phyloP scores from a whole-genome alignment of 2,888 invertebrate species.

The Rhopalosiphum nymphaeae region DNA sequence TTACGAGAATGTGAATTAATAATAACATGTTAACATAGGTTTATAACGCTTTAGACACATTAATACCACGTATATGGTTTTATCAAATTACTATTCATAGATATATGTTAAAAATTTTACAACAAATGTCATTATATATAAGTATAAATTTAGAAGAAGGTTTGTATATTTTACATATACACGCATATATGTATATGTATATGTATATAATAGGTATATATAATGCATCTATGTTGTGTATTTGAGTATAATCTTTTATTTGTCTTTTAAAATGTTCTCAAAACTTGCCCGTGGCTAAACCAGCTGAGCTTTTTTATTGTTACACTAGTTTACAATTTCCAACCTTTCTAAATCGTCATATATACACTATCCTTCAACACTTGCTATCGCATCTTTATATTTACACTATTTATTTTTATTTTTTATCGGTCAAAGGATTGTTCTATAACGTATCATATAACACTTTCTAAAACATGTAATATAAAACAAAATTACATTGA shows the following conservation, averaged over 20 bases:
- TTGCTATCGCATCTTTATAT: not conserved
- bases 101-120: not conserved
- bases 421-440: not conserved
- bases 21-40: not conserved
- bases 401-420: not conserved
- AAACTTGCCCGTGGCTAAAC: slow-evolving; percentile 3
- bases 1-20: not conserved
- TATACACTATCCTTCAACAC: not conserved
- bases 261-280: slow-evolving; percentile 31
- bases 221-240: not conserved
- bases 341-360: not conserved
- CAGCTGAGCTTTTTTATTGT: not conserved
- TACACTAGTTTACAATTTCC: not conserved
- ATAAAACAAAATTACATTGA: not conserved
- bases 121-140: not conserved
- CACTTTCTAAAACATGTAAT: not conserved
- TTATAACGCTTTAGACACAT: not conserved
- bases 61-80: not conserved
- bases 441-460: not conserved
- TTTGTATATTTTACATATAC: not conserved
- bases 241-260: slow-evolving; percentile 35
- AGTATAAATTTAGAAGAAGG: not conserved
- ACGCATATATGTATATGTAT: too few relatives aligned
- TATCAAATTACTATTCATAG: not conserved
- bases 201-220: too few relatives aligned